Base-by-base conservation (phyloP, 2,888 invertebrate genomes). In the Eristalinus aeneus region DNA sequence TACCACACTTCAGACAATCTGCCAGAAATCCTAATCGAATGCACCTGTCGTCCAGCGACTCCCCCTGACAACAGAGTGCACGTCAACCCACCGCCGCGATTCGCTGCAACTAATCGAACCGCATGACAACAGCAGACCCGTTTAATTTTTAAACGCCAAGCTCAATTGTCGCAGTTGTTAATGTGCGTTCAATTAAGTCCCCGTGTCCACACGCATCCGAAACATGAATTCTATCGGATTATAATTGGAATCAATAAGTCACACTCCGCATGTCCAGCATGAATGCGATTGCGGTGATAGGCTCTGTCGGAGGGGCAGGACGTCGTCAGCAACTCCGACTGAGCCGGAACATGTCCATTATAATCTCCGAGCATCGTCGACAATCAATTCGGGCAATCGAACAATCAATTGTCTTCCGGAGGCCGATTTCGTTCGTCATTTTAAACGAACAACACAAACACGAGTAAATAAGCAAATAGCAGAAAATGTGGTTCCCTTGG, bases 371-470 rank as follows among this genome's bases (percentile, higher is more conserved):
- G 68, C 63, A 69, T 76, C 61, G 61, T 76, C 69, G 27, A 53
- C 63, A 61, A 76, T 76, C 68, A 69, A 69, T 76, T 76, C 76
- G 20, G 54, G 22, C 68, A 76, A 76, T 76, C 68, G 68, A 31
- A 68, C 68, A 68, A 69, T 69, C 61, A 69, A 69, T 76, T 54
- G 61, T 69, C 61, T 27, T 12, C 61, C 63, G 22, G 76, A 63
- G 76, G 69, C 75, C 75, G 53, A 75, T 75, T 75, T 22, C 34
- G 67, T 53, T 75, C 46, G 67, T 27, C 27, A 69, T 69, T 76
- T 76, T 76, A 69, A 76, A 76, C 63, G 23, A 27, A 36, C 46
- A 46, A 8, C 46, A 63, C 67, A 36, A 60, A 64, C 16, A 76
- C 31, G 36, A 54, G 63, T 75, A 75, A 67, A 75, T 63, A 61